Conservation (phyloP, 2,888 invertebrate species). For the Spisula subtruncata region DNA sequence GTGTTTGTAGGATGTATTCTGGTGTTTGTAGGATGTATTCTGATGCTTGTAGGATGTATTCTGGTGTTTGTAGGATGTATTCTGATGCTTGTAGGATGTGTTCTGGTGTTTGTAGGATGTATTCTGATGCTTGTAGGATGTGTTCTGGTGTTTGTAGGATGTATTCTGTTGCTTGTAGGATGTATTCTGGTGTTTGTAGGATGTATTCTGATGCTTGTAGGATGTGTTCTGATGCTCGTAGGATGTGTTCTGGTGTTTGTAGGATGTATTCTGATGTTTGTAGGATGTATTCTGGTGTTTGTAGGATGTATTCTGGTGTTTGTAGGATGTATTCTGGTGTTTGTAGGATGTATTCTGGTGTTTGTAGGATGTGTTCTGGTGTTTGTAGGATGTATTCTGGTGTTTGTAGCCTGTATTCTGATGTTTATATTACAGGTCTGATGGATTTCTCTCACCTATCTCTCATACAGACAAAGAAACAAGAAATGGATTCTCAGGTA, state of each 20-base stretch:
- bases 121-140: too few relatives aligned
- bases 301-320: neutral
- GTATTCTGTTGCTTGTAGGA: neutral
- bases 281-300: too few relatives aligned
- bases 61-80: too few relatives aligned
- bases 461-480: slow-evolving; percentile 97
- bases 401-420: too few relatives aligned
- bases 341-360: neutral
- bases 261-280: too few relatives aligned
- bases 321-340: neutral
- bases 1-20: neutral
- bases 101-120: too few relatives aligned
- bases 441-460: slow-evolving; percentile 96
- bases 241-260: too few relatives aligned
- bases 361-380: neutral
- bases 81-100: neutral
- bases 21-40: neutral
- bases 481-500: slow-evolving; percentile 99
- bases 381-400: too few relatives aligned
- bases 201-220: too few relatives aligned
- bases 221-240: neutral
- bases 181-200: neutral
- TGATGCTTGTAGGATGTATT: too few relatives aligned
- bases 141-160: too few relatives aligned
- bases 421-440: slow-evolving; percentile 91